Evolutionary conservation across 2,797 vertebrate species (phyloP).

Genomic region (Thaleichthys pacificus): DNA sequence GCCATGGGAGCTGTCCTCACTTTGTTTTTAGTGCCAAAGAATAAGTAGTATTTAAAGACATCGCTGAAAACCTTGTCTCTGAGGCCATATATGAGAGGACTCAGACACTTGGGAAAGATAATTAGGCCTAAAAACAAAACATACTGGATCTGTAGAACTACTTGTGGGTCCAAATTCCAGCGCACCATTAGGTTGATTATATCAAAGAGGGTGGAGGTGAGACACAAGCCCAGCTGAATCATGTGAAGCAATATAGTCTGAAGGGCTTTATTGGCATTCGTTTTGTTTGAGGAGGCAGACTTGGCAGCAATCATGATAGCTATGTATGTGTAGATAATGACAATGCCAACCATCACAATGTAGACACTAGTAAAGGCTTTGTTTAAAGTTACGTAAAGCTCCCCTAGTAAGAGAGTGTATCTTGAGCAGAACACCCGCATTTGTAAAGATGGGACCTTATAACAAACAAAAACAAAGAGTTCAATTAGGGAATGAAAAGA

Average conservation of each 20-base stretch:
- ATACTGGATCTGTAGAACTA: conserved; percentile 18
- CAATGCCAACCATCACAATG: conserved; percentile 2
- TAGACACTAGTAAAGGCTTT: conserved; percentile 17
- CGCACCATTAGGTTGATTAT: not conserved
- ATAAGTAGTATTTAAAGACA: conserved; percentile 14
- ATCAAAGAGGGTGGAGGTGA: conserved; percentile 33
- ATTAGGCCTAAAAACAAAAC: conserved; percentile 21
- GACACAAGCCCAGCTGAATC: conserved; percentile 31
- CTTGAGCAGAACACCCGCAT: conserved; percentile 31
- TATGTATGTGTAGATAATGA: conserved; percentile 39
- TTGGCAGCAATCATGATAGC: conserved; percentile 32
- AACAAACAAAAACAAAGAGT: conserved; percentile 14
- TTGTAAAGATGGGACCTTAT: conserved; percentile 22
- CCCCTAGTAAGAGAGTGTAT: not conserved
- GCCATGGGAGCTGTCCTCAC: too few relatives aligned
- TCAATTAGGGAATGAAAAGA: conserved; percentile 26
- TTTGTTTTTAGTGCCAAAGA: too few relatives aligned
- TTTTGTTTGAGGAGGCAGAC: conserved; percentile 13
- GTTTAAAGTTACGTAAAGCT: too few relatives aligned
- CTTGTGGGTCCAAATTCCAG: conserved; percentile 3
- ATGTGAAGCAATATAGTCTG: conserved; percentile 30
- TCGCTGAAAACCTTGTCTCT: conserved; percentile 23
- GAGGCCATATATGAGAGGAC: conserved; percentile 28
- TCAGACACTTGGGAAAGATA: conserved; percentile 22
- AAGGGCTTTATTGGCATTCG: conserved; percentile 22